Conservation (phyloP, 2,113 vertebrate genomes). For the Pan troglodytes region NHGRI_mPanTro3-v2.1_pri NC_072409.2:39922001-39922500, state of each 20-base stretch:
- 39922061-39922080: slow-evolving; percentile 22
- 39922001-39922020: neutral
- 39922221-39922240: no score
- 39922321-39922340: no score
- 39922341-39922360: neutral
- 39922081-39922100: slow-evolving; percentile 21
- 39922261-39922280: no score
- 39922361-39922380: neutral
- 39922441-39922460: neutral
- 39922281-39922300: no score
- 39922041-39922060: neutral
- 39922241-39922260: no score
- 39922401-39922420: neutral
- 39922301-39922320: no score
- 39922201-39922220: no score
- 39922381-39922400: neutral
- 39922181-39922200: no score
- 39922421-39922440: neutral
- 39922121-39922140: neutral
- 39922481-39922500: accelerated
- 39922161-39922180: neutral
- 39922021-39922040: neutral
- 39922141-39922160: neutral
- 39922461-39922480: neutral
- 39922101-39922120: neutral